Evolutionary conservation across 2,113 vertebrate species (phyloP), one percentile per base, ranked within the genome.

Genomic region (Mobula hypostoma): DNA sequence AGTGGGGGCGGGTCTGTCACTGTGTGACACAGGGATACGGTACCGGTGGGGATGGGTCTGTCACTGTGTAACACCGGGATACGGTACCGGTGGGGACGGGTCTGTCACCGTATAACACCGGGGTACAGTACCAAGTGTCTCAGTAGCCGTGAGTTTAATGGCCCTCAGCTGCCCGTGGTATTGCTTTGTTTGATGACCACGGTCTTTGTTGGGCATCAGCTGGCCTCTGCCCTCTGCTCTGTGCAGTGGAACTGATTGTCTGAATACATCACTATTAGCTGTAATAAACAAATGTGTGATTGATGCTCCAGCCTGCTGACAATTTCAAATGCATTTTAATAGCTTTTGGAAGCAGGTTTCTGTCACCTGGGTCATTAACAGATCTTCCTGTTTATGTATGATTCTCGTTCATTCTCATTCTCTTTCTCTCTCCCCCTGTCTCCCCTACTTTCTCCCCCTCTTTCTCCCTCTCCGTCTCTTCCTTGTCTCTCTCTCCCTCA

Each of bases 131-230:
- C 80, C 24, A 48, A 24, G 11, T 61, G 9, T 88, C 58, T 61
- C 61, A n/a, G 83, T 88, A 29, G n/a, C 5, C 11, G 58, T 88
- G 58, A n/a, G 58, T 12, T 3, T 15, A 11, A 9, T 48, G 2
- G 1, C 11, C 14, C 24, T 14, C 29, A 15, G 0, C 1, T 29
- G 2, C 1, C 1, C 27, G 8, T 0, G 82, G 0, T 56, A 7
- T 11, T 14, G 12, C 29, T 6, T 5, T 7, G 85, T 27, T 11
- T 58, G 1, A 21, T 7, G 6, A 17, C 8, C 36, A 15, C 19
- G 48, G 40, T 63, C 83, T n/a, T 29, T 12, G 11, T 0, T 29
- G n/a, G 83, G 48, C 82, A 29, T 3, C 82, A 63, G 83, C 11
- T 90, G 61, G 29, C n/a, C 32, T 17, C 58, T 17, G 8, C 58